Evolutionary conservation across 2,113 vertebrate species (phyloP).

Genomic region (Peromyscus leucopus): DNA sequence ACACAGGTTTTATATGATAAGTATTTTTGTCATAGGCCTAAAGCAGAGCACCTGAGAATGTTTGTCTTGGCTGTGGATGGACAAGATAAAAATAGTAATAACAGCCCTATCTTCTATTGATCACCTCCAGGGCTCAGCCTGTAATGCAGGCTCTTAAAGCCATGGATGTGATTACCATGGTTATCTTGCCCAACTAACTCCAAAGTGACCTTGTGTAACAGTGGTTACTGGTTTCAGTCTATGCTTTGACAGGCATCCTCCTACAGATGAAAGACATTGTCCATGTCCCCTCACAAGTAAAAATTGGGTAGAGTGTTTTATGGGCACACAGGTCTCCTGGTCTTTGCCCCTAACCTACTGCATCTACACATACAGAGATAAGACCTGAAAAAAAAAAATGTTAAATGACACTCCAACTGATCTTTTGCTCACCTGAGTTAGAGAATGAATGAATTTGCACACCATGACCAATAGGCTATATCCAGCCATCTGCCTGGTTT

Average conservation of each 20-base stretch:
- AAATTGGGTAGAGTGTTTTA: background rate
- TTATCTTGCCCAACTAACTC: background rate
- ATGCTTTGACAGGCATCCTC: background rate
- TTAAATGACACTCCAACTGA: background rate
- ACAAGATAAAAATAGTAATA: background rate
- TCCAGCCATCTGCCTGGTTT: background rate
- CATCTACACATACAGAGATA: background rate
- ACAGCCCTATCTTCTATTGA: background rate
- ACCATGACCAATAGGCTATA: background rate
- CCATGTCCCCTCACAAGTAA: background rate
- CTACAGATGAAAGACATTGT: background rate
- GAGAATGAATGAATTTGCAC: background rate
- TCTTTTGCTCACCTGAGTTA: background rate
- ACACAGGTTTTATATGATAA: slow-evolving; percentile 35
- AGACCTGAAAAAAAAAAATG: background rate
- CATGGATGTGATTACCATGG: background rate
- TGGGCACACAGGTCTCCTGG: background rate
- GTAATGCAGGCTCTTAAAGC: background rate
- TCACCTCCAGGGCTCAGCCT: background rate
- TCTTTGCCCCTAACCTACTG: background rate
- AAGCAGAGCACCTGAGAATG: background rate
- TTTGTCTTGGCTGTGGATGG: slow-evolving; percentile 53
- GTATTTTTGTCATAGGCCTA: background rate
- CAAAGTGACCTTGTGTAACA: slow-evolving; percentile 44
- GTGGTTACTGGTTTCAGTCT: background rate